Base-by-base conservation (phyloP, 2,113 vertebrate species). In the Marmota flaviventris region DNA sequence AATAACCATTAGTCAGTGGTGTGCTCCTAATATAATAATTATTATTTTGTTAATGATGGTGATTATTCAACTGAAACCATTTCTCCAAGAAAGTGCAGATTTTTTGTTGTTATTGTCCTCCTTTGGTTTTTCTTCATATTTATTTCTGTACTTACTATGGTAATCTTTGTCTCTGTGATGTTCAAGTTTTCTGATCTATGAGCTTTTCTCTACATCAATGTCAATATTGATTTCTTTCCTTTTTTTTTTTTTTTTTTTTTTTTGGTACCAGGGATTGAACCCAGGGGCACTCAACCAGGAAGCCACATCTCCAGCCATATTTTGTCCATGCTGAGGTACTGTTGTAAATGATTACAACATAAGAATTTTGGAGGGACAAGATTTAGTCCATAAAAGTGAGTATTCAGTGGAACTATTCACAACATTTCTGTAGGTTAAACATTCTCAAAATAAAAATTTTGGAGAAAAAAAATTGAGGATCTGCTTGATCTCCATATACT, bases 361-460 rank as follows among this genome's bases (percentile, higher is more conserved):
- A 3, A 0, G 11, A 29, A 85, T 67, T 76, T 67, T 25, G 48
- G n/a, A 85, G 67, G 29, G 61, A 51, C 8, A 32, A 2, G 45
- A 17, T 48, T 77, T 45, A 72, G 17, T 18, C 32, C 45, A 20
- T 27, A 70, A 90, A 51, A 65, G 65, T 32, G 5, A 29, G 25
- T 37, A 27, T 76, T 75, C n/a, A 5, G 13, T 76, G n/a, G 1
- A 53, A 17, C 45, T 91, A 13, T 37, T 37, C 67, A 16, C 8
- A 34, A 61, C 6, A 39, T 77, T 84, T 51, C 32, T 79, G 2
- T 83, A 37, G 45, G 12, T n/a, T 95, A 29, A 94, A 58, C 9
- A 56, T 91, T 83, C 75, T 91, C 45, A 78, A 89, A 96, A 58
- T 93, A 82, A 89, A 86, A 76, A 92, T 34, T 45, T 58, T 9